Base-by-base conservation (phyloP, 2,113 vertebrate genomes). In the Indicator indicator region DNA sequence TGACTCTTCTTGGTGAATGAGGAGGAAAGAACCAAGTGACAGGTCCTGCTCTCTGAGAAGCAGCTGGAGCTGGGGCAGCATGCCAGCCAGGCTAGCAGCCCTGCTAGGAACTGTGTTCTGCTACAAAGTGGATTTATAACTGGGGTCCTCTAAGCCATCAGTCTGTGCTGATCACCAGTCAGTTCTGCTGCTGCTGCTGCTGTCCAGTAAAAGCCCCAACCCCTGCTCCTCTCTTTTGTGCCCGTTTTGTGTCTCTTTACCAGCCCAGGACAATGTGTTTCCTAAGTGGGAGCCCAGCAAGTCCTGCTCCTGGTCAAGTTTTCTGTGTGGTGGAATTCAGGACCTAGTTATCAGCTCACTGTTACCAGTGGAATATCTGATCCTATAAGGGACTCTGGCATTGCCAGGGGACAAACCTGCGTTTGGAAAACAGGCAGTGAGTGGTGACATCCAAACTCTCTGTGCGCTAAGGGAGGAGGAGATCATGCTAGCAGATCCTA, bases 11-110 rank as follows among this genome's bases (percentile, higher is more conserved):
- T 83, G 28, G 42, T 89, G 94, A 94, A 93, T 83, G 87, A 96
- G 71, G 64, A 82, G 65, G 58, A 90, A 93, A 94, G 62, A 32
- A 78, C 42, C 62, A 71, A 93, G 91, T 72, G 23, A 23, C 24
- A 52, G 50, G 50, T 26, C 23, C 23, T 52, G 50, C 50, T 52
- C 50, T 52, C 50, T 26, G 23, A 52, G 89, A 69, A 74, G 78
- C 44, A 78, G 90, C 94, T 92, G 91, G 74, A 85, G 33, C 64
- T 58, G 74, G 91, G 63, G 70, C 46, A 91, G 81, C 82, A 48
- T 63, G 65, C 48, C 86, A 80, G 81, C 84, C 80, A 89, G 70
- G 62, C 88, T 64, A 83, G 58, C 72, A 91, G 81, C 83, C 86
- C 75, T 84, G 68, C 79, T 46, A 36, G 59, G 42, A 91, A 42